Evolutionary conservation across 2,113 vertebrate genomes (phyloP).

Genomic region (Hystrix brachyura): DNA sequence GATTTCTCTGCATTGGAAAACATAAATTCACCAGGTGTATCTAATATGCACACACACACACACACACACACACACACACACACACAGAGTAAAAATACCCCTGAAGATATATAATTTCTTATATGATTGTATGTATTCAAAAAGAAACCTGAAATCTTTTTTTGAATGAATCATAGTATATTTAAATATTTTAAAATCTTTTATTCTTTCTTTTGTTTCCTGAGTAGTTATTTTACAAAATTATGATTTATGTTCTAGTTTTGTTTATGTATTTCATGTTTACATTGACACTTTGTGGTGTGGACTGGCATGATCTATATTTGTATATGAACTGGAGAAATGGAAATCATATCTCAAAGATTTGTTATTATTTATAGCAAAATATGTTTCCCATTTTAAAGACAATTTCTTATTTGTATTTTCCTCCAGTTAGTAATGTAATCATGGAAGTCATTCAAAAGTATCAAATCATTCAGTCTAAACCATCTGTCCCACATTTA

Average conservation of each 20-base stretch:
- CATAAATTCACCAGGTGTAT: not conserved
- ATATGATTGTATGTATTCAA: not conserved
- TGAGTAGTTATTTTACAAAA: not conserved
- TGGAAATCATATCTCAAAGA: not conserved
- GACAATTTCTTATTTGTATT: constrained; percentile 51
- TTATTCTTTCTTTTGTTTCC: not conserved
- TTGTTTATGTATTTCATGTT: not conserved
- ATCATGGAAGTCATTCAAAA: constrained; percentile 60
- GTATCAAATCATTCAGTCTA: constrained; percentile 62
- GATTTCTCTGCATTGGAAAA: not conserved
- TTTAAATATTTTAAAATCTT: constrained; percentile 16
- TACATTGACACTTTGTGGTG: not conserved
- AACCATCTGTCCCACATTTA: constrained; percentile 62
- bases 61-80: not conserved
- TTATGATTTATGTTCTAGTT: not conserved
- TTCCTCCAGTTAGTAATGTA: constrained; percentile 46
- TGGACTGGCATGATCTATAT: not conserved
- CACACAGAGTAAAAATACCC: not conserved
- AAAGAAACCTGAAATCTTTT: constrained; percentile 2
- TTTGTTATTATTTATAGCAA: constrained; percentile 48
- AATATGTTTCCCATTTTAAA: constrained; percentile 30
- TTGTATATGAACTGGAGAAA: constrained; percentile 1
- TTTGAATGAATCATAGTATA: not conserved
- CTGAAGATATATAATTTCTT: not conserved
- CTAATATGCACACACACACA: not conserved